Evolutionary conservation across 2,113 vertebrate species (phyloP).

Genomic region (Thermophis baileyi): DNA sequence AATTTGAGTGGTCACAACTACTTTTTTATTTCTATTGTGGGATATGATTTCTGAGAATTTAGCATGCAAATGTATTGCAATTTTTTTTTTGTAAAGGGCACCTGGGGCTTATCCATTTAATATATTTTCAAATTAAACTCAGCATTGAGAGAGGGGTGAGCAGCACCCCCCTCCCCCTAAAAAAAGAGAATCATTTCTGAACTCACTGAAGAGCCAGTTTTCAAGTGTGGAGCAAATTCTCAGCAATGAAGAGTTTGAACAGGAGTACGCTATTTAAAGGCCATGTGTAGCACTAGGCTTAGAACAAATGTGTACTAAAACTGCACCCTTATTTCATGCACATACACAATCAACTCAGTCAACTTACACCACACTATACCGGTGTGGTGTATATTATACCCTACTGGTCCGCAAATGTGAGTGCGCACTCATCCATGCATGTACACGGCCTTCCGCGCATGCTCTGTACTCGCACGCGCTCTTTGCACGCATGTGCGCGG

Average conservation of each 20-base stretch:
- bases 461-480: too few species aligned
- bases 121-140: not conserved
- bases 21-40: not conserved
- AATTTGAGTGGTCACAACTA: not conserved
- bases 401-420: too few species aligned
- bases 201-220: not conserved
- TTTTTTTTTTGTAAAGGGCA: not conserved
- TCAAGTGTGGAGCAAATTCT: not conserved
- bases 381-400: too few species aligned
- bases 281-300: not conserved
- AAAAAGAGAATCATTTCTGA: not conserved
- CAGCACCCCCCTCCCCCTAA: accelerated
- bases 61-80: not conserved
- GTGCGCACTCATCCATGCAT: too few species aligned
- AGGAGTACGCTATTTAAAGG: not conserved
- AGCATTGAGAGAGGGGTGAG: not conserved
- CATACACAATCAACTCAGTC: not conserved
- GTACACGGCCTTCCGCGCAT: too few species aligned
- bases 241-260: not conserved
- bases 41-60: not conserved
- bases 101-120: not conserved
- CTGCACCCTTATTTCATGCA: not conserved
- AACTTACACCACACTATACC: not conserved
- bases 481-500: too few species aligned
- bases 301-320: not conserved